Conservation (phyloP, 2,888 invertebrate genomes). For the Scelioninae gen. 1 region DNA sequence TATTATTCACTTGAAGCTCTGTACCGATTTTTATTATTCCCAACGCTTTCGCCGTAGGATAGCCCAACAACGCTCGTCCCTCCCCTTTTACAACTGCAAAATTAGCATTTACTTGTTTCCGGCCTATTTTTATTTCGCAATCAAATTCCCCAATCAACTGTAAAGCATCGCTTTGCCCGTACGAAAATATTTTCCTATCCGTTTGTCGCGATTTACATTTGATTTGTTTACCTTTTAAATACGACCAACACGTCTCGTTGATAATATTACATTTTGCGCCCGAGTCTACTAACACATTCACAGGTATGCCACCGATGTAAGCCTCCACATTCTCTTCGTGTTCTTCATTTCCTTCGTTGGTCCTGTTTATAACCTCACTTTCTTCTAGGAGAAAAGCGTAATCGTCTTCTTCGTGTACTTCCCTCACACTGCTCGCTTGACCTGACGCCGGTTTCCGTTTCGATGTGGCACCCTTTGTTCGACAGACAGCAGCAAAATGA, state of each 20-base stretch:
- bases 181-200: constrained; percentile 64
- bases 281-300: constrained; percentile 70
- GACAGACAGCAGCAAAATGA: constrained; percentile 68
- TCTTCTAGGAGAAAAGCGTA: constrained; percentile 41
- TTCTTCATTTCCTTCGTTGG: neutral
- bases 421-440: neutral
- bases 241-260: constrained; percentile 63
- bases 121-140: constrained; percentile 52
- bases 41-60: constrained; percentile 63
- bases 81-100: constrained; percentile 62
- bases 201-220: constrained; percentile 55
- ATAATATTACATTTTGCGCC: constrained; percentile 68
- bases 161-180: constrained; percentile 64
- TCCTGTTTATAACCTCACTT: neutral
- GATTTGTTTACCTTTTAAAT: constrained; percentile 53
- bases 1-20: constrained; percentile 33
- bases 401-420: neutral
- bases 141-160: constrained; percentile 71
- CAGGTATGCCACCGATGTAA: constrained; percentile 57
- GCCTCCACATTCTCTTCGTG: constrained; percentile 3
- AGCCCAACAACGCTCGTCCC: constrained; percentile 63
- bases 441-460: neutral
- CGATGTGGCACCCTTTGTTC: neutral
- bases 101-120: constrained; percentile 28
- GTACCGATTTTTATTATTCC: constrained; percentile 69